Conservation (phyloP, 92 coral and sea anemone genomes). For the Porites evermanni region DNA sequence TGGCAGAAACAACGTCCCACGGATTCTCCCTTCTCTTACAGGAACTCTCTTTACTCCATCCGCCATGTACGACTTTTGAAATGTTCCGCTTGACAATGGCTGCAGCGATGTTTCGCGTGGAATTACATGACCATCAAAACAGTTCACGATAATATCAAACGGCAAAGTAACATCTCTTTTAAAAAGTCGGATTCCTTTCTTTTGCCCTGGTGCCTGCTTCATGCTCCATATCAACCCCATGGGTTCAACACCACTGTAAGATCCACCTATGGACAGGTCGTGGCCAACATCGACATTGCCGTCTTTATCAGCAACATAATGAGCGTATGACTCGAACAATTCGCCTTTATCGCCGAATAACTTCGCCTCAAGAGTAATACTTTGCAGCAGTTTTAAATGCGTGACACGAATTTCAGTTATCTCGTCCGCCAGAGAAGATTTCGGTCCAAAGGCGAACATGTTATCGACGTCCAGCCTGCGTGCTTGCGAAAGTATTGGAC, state of each 20-base stretch:
- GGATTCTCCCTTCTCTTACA: slow-evolving; percentile 49
- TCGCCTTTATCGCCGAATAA: slow-evolving; percentile 47
- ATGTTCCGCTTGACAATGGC: slow-evolving; percentile 25
- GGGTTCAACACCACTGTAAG: slow-evolving; percentile 46
- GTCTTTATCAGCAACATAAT: slow-evolving; percentile 33
- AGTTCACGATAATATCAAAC: slow-evolving; percentile 12
- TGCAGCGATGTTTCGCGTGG: not conserved
- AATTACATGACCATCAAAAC: slow-evolving; percentile 27
- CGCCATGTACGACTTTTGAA: slow-evolving; percentile 59
- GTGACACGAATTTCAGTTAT: slow-evolving; percentile 23
- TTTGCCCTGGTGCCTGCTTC: slow-evolving; percentile 21
- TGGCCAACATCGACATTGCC: slow-evolving; percentile 24
- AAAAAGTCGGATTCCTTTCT: slow-evolving; percentile 27
- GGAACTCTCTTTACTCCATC: slow-evolving; percentile 59
- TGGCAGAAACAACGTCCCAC: slow-evolving; percentile 68
- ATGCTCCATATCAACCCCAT: slow-evolving; percentile 50
- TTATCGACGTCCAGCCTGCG: too few relatives aligned
- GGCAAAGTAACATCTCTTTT: slow-evolving; percentile 47
- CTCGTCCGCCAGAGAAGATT: slow-evolving; percentile 33
- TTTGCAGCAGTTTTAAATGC: slow-evolving; percentile 14
- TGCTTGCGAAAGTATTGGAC: too few relatives aligned
- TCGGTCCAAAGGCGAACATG: not conserved
- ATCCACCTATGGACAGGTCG: slow-evolving; percentile 49
- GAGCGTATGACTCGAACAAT: slow-evolving; percentile 27
- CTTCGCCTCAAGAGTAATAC: slow-evolving; percentile 28